phyloP scores from a whole-genome alignment of 2,797 vertebrate species.

The Acrocephalus scirpaceus region DNA sequence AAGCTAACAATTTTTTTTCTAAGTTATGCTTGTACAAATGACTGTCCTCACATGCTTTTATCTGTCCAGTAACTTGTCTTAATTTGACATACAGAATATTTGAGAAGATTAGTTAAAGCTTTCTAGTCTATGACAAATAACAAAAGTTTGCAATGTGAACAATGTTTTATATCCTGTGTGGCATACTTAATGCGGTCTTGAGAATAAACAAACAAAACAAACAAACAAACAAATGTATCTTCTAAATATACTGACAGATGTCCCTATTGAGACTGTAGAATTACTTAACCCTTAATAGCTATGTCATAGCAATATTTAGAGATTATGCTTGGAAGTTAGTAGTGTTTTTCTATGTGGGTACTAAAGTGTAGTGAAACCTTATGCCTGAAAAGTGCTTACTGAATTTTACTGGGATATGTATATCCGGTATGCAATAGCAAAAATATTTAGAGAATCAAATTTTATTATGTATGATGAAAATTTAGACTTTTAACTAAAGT shows the following conservation, averaged over 20 bases:
- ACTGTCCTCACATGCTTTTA: neutral
- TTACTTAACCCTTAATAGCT: neutral
- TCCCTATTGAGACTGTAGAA: rapidly evolving
- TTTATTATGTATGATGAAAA: neutral
- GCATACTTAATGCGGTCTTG: neutral
- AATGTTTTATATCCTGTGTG: neutral
- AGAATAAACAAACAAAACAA: neutral
- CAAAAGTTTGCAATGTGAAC: neutral
- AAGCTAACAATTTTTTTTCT: neutral
- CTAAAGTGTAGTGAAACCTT: neutral
- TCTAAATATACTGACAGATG: neutral
- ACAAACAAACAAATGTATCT: neutral
- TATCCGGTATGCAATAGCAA: neutral
- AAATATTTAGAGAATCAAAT: neutral
- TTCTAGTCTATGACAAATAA: neutral
- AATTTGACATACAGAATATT: neutral
- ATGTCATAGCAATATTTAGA: neutral
- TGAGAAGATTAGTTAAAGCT: neutral
- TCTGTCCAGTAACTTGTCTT: neutral
- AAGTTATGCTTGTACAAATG: neutral
- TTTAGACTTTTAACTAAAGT: neutral
- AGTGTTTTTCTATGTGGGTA: neutral
- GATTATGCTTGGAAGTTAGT: neutral
- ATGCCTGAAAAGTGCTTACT: neutral
- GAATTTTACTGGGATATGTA: neutral